Evolutionary conservation across 2,888 invertebrate species (phyloP).

Genomic region (Esperia sulphurella): DNA sequence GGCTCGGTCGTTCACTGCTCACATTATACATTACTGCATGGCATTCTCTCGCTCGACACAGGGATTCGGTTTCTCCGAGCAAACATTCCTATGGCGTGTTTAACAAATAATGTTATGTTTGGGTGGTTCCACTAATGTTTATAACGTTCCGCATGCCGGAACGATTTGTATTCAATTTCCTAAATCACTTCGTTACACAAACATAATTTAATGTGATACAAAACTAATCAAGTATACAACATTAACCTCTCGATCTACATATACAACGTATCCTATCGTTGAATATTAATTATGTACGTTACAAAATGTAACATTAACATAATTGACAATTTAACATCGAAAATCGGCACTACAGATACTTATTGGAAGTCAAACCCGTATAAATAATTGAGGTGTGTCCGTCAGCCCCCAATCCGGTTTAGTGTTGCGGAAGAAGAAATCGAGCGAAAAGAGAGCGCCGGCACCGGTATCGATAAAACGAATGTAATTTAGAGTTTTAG

Average conservation of each 20-base stretch:
- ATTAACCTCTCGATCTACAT: not conserved
- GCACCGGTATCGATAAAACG: constrained; percentile 37
- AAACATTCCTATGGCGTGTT: constrained; percentile 30
- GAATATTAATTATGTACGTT: too few relatives aligned
- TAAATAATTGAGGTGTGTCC: constrained; percentile 59
- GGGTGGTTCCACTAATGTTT: not conserved
- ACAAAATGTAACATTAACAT: too few relatives aligned
- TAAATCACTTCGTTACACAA: constrained; percentile 1
- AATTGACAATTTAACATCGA: constrained; percentile 1
- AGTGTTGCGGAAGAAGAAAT: constrained; percentile 57
- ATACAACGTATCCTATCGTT: too few relatives aligned
- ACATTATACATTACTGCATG: constrained; percentile 19
- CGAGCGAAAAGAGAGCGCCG: constrained; percentile 46
- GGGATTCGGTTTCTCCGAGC: constrained; percentile 22
- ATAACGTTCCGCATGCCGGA: constrained; percentile 1
- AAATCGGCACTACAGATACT: constrained; percentile 29
- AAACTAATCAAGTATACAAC: not conserved
- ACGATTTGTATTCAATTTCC: constrained; percentile 3
- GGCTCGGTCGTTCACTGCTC: constrained; percentile 40
- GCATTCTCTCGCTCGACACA: constrained; percentile 22
- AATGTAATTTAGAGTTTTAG: too few relatives aligned
- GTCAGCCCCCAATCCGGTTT: constrained; percentile 30
- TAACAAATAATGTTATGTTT: constrained; percentile 5
- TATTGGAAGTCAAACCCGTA: constrained; percentile 49
- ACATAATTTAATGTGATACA: not conserved